A percentile compares a stretch with the other conserved stretches of the same genome.
Evolutionary conservation across 2,113 vertebrate genomes (phyloP).

Genomic region (Thinocorus orbignyianus): DNA sequence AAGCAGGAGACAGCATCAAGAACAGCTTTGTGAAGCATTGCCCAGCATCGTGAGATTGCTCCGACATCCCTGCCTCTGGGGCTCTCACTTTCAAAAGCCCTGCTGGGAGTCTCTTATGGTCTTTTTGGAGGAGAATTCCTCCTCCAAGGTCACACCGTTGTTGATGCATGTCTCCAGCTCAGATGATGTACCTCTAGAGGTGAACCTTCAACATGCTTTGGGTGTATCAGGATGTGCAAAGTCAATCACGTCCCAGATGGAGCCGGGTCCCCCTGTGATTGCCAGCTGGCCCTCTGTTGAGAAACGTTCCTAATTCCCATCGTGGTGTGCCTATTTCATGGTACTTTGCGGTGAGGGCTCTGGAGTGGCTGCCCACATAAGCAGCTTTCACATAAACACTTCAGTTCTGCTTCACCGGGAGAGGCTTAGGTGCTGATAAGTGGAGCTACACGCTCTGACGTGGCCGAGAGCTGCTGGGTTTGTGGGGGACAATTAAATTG

Average conservation of each 20-base stretch:
- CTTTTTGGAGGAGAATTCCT: neutral
- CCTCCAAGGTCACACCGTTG: neutral
- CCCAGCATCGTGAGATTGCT: neutral
- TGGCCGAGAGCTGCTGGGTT: neutral
- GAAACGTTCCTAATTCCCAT: slow-evolving; percentile 34
- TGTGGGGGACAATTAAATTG: neutral
- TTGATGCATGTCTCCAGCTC: neutral
- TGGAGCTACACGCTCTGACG: neutral
- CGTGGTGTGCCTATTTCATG: slow-evolving; percentile 51
- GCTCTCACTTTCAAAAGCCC: neutral
- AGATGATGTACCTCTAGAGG: neutral
- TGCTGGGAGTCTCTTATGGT: neutral
- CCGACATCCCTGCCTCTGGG: neutral
- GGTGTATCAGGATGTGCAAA: neutral
- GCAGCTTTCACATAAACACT: slow-evolving; percentile 62
- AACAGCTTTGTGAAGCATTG: neutral
- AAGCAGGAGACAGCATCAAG: neutral
- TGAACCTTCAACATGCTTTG: neutral
- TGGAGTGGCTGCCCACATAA: slow-evolving; percentile 38
- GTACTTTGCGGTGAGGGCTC: slow-evolving; percentile 31
- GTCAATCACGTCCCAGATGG: neutral
- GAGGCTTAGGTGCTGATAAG: slow-evolving; percentile 48
- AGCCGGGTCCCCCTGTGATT: neutral
- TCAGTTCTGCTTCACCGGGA: slow-evolving; percentile 56
- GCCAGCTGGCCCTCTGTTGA: slow-evolving; percentile 12